Percentiles rank a stretch among this genome's conserved stretches.
Conservation (phyloP, 2,797 vertebrate genomes). For the Peromyscus nudipes region DNA sequence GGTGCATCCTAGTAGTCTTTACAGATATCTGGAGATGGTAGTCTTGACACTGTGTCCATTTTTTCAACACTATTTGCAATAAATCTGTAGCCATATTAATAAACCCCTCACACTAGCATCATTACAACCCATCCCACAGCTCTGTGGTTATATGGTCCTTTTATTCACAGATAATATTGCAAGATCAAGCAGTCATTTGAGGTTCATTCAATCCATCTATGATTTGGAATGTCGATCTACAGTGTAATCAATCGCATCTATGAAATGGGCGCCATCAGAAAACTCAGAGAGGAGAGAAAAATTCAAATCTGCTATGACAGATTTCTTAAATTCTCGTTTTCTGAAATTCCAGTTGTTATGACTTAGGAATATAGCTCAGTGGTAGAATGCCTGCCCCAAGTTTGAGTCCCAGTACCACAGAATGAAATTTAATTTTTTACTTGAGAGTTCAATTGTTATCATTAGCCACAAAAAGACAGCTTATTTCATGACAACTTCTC, state of each 20-base stretch:
- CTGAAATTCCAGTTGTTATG: conserved; percentile 8
- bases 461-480: not conserved
- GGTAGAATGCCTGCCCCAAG: not conserved
- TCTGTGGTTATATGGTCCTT: not conserved
- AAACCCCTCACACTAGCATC: not conserved
- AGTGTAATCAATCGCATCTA: not conserved
- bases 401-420: not conserved
- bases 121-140: not conserved
- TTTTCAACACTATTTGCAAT: not conserved
- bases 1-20: not conserved
- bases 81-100: not conserved
- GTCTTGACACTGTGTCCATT: not conserved
- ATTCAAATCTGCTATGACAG: not conserved
- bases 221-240: not conserved
- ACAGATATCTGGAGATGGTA: not conserved
- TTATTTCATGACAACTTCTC: not conserved
- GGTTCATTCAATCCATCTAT: not conserved
- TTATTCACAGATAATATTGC: not conserved
- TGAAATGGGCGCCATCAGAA: not conserved
- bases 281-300: not conserved
- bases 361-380: not conserved
- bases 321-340: not conserved
- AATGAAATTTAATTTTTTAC: not conserved
- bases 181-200: not conserved
- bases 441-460: conserved; percentile 7